These are phyloP conservation scores for Heliconius cydno DNA, from an alignment of 2,888 invertebrate genomes.

Conservation along the genomic window DNA sequence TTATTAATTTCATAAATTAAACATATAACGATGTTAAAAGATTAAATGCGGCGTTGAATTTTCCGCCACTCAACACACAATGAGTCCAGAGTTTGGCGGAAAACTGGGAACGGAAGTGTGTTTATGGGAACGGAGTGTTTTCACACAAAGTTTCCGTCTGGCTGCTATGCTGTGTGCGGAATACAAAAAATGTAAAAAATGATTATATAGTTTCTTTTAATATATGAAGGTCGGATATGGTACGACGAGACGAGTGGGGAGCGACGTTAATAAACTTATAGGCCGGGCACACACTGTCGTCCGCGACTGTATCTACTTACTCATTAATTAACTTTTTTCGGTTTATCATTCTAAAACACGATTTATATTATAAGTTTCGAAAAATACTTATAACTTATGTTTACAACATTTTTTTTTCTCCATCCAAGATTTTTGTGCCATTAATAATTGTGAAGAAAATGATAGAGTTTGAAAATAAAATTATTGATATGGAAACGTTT, in stretches of 20 bases:
- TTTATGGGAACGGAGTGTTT: no score
- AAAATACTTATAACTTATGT: no score
- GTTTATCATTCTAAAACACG: background rate
- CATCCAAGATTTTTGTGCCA: background rate
- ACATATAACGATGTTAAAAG: constrained; percentile 17
- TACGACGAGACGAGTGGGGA: constrained; percentile 46
- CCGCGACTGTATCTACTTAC: background rate
- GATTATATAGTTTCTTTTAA: constrained; percentile 27
- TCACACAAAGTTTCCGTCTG: no score
- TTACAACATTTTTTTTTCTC: background rate
- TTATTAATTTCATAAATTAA: constrained; percentile 31
- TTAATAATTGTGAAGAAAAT: background rate
- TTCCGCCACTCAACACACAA: no score
- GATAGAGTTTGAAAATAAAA: background rate
- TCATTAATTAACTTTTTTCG: background rate
- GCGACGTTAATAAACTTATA: constrained; percentile 41
- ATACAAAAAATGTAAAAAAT: no score
- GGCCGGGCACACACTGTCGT: constrained; percentile 37
- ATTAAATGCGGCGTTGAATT: no score
- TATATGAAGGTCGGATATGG: constrained; percentile 34
- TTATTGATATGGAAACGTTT: background rate
- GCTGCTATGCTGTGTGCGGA: no score
- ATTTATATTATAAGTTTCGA: background rate
- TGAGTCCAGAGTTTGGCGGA: no score
- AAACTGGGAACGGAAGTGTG: no score